Percentiles rank a stretch among this genome's conserved stretches.
Evolutionary conservation across 2,797 vertebrate species (phyloP).

Genomic region (Phaenicophaeus curvirostris): DNA sequence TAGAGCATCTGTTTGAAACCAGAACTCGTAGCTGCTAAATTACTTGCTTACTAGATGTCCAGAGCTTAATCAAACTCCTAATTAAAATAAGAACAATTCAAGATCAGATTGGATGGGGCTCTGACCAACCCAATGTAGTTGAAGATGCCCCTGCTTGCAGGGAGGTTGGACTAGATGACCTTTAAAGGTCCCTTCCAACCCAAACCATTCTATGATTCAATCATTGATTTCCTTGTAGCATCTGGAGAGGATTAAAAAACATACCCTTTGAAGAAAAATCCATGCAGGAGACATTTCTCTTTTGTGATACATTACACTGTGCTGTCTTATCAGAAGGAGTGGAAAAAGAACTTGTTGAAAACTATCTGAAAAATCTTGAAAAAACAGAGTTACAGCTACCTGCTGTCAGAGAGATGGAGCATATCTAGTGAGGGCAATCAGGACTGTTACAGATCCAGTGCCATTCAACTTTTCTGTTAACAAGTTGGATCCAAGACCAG

Average conservation of each 20-base stretch:
- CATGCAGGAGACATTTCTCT: neutral
- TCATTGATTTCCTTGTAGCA: neutral
- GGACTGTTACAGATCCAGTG: neutral
- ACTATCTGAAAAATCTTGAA: neutral
- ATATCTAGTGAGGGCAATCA: neutral
- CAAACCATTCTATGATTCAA: too few relatives aligned
- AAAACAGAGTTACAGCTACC: neutral
- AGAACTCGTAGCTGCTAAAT: neutral
- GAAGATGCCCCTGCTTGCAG: too few relatives aligned
- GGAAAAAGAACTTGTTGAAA: neutral
- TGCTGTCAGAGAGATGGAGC: neutral
- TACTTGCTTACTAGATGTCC: neutral
- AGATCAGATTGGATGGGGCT: too few relatives aligned
- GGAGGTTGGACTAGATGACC: too few relatives aligned
- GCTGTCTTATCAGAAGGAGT: neutral
- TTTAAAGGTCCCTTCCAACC: too few relatives aligned
- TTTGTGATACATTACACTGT: accelerated
- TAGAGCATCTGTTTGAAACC: neutral
- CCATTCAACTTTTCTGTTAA: neutral
- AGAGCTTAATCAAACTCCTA: neutral
- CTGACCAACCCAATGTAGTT: too few relatives aligned
- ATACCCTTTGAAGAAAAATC: neutral
- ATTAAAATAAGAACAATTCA: conserved; percentile 1
- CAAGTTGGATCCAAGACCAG: neutral
- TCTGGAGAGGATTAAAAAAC: neutral